Percentiles rank a stretch among this genome's conserved stretches.
phyloP scores from a whole-genome alignment of 2,888 invertebrate species.

The Xestobium rufovillosum region DNA sequence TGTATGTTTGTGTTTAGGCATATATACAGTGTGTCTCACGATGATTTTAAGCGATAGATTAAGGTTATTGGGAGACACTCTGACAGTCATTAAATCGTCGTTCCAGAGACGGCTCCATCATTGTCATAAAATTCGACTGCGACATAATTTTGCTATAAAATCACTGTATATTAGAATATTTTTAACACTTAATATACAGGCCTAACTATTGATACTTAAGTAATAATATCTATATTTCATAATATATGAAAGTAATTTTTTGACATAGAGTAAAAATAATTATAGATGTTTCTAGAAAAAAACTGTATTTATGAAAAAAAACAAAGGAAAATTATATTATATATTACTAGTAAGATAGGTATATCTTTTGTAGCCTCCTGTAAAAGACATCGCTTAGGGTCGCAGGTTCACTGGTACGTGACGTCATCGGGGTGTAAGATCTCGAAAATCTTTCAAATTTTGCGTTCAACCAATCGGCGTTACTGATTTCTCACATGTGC shows the following conservation, averaged over 20 bases:
- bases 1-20: constrained; percentile 12
- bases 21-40: constrained; percentile 20
- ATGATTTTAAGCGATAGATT: no score
- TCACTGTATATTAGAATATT: constrained; percentile 46
- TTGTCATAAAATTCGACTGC: constrained; percentile 40
- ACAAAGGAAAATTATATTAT: constrained; percentile 40
- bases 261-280: constrained; percentile 39
- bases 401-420: constrained; percentile 41
- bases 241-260: constrained; percentile 43
- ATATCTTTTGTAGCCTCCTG: constrained; percentile 45
- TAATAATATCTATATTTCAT: constrained; percentile 45
- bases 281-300: constrained; percentile 44
- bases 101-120: constrained; percentile 28
- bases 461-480: no score
- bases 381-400: constrained; percentile 43
- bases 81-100: constrained; percentile 10
- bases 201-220: constrained; percentile 45
- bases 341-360: constrained; percentile 33
- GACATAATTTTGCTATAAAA: constrained; percentile 36
- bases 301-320: constrained; percentile 42
- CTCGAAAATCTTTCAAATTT: constrained; percentile 10
- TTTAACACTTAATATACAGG: constrained; percentile 47
- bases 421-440: constrained; percentile 28
- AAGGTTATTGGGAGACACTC: no score
- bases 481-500: no score